Conservation (phyloP, 2,888 invertebrate genomes). For the Polyploca ridens region DNA sequence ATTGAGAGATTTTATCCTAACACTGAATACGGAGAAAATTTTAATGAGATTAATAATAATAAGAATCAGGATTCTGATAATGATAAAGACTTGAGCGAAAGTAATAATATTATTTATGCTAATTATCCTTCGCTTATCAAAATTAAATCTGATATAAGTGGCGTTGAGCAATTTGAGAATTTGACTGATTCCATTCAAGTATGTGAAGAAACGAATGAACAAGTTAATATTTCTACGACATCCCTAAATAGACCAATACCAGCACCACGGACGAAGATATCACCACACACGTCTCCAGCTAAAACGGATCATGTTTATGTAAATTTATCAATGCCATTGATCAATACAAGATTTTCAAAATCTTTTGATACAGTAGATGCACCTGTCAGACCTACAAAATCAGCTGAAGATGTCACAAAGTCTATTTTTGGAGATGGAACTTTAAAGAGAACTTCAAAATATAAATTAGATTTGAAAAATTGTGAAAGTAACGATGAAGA, state of each 20-base stretch:
- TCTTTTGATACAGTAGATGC: constrained; percentile 68
- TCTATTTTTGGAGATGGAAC: constrained; percentile 31
- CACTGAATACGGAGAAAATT: constrained; percentile 77
- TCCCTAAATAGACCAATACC: constrained; percentile 84
- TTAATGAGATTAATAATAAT: constrained; percentile 78
- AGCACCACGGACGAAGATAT: constrained; percentile 82
- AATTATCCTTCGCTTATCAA: constrained; percentile 71
- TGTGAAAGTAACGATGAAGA: constrained; percentile 37
- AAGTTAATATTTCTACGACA: constrained; percentile 65
- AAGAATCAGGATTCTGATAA: constrained; percentile 55
- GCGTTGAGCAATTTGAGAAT: constrained; percentile 84
- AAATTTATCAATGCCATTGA: constrained; percentile 82
- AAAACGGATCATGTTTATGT: constrained; percentile 85
- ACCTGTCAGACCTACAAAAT: constrained; percentile 66
- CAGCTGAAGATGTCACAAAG: constrained; percentile 66
- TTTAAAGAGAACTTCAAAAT: constrained; percentile 28
- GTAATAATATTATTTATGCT: constrained; percentile 67
- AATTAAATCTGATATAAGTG: constrained; percentile 69
- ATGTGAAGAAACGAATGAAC: constrained; percentile 75
- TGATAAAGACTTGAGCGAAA: constrained; percentile 51
- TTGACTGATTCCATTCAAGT: constrained; percentile 88
- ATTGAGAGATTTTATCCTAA: constrained; percentile 81
- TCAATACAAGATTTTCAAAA: constrained; percentile 59
- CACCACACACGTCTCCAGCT: constrained; percentile 63
- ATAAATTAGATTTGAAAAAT: constrained; percentile 34